Evolutionary conservation across 1,140 invertebrate genomes (phyloP).

Genomic region (Triops longicaudatus): DNA sequence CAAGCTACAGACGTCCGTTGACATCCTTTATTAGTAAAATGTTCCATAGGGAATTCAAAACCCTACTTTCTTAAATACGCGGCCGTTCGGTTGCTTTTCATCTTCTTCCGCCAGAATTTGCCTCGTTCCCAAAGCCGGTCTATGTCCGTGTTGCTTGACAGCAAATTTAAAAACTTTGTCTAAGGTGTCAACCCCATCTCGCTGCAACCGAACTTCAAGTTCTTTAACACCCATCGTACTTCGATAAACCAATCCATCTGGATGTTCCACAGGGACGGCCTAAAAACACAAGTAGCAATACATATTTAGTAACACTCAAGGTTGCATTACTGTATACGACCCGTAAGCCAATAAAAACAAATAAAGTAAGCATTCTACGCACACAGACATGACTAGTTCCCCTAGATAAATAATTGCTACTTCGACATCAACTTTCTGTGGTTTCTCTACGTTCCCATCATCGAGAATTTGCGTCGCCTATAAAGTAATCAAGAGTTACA

Average conservation of each 20-base stretch:
- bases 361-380: neutral
- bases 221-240: conserved; percentile 55
- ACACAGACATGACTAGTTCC: neutral
- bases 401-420: conserved; percentile 20
- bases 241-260: conserved; percentile 56
- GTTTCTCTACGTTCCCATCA: conserved; percentile 33
- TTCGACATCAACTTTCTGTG: conserved; percentile 29
- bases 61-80: conserved; percentile 82
- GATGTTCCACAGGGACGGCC: conserved; percentile 48
- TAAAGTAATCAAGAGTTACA: neutral
- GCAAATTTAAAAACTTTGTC: conserved; percentile 76
- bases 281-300: conserved; percentile 35
- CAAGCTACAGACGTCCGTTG: conserved; percentile 49
- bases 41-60: conserved; percentile 19
- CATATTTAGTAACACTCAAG: neutral
- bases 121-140: conserved; percentile 78
- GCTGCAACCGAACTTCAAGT: conserved; percentile 59
- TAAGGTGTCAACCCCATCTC: conserved; percentile 72
- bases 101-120: conserved; percentile 87
- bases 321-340: neutral
- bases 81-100: conserved; percentile 84
- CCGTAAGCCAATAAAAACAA: neutral
- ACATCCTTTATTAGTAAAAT: neutral
- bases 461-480: neutral
- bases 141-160: conserved; percentile 57